These are phyloP conservation scores for Trididemnum nubilum DNA, from an alignment of 23 tunicate genomes.

Conservation along the genomic window DNA sequence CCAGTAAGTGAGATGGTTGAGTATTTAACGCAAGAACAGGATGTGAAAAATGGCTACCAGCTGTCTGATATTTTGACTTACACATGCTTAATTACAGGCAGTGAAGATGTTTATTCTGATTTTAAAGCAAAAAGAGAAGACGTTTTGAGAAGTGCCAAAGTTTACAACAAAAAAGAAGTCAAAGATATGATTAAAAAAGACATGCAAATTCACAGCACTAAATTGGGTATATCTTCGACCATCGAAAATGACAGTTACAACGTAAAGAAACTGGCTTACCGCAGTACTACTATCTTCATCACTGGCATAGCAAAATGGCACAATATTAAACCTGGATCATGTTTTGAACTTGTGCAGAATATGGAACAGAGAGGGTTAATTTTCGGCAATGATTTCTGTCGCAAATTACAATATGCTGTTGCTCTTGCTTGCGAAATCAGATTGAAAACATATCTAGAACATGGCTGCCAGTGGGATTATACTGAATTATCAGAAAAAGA, in stretches of 20 bases:
- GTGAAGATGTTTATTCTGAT: background rate
- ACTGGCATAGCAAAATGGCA: background rate
- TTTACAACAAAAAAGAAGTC: background rate
- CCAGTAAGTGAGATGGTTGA: constrained; percentile 43
- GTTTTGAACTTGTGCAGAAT: background rate
- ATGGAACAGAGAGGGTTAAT: background rate
- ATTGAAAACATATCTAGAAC: background rate
- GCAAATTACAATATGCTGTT: background rate
- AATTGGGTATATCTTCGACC: background rate
- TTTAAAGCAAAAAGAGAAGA: background rate
- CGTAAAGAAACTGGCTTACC: background rate
- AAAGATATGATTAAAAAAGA: background rate
- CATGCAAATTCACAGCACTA: background rate
- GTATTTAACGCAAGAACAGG: constrained; percentile 17
- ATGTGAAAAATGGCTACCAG: constrained; percentile 42
- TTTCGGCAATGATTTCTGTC: background rate
- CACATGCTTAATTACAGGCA: constrained; percentile 27
- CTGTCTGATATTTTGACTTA: constrained; percentile 30
- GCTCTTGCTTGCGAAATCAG: background rate
- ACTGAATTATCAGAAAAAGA: background rate
- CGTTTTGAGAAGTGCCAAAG: background rate
- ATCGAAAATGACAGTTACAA: background rate
- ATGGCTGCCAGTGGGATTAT: background rate
- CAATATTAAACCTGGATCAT: background rate
- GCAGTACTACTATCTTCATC: background rate